Evolutionary conservation across 2,113 vertebrate genomes (phyloP).

Genomic region (Prionailurus bengalensis): DNA sequence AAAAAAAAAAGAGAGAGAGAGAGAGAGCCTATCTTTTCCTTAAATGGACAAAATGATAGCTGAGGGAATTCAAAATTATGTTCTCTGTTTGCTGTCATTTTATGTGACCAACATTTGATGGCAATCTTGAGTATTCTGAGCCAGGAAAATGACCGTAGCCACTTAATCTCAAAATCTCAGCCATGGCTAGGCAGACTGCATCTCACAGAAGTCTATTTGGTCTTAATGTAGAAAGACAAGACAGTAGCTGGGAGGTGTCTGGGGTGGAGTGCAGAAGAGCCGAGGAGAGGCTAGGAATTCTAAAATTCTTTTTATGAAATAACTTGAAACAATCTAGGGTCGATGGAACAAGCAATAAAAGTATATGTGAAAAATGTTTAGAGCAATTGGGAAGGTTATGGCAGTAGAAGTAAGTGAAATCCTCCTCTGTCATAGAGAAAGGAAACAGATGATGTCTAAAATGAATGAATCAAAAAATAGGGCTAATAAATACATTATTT

Average conservation of each 20-base stretch:
- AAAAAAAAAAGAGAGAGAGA: neutral
- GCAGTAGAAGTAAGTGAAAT: neutral
- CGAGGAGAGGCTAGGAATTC: neutral
- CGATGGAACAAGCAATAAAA: neutral
- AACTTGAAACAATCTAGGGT: neutral
- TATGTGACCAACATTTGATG: slow-evolving; percentile 4
- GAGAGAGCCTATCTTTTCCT: neutral
- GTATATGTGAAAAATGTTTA: neutral
- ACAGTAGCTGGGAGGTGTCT: neutral
- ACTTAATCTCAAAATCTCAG: neutral
- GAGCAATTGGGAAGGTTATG: neutral
- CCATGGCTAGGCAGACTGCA: neutral
- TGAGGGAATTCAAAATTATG: slow-evolving; percentile 33
- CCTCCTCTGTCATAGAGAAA: neutral
- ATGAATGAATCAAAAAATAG: neutral
- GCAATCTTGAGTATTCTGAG: slow-evolving; percentile 16
- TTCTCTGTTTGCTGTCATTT: neutral
- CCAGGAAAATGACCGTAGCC: neutral
- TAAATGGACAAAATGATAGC: slow-evolving; percentile 56
- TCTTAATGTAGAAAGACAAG: neutral
- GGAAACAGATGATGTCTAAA: neutral
- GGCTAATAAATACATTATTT: neutral
- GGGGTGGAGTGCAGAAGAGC: neutral
- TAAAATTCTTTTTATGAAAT: neutral
- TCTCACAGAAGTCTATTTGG: neutral